Percentiles rank a stretch among this genome's conserved stretches.
phyloP scores from a whole-genome alignment of 2,113 vertebrate species.

The Cardinalis cardinalis region DNA sequence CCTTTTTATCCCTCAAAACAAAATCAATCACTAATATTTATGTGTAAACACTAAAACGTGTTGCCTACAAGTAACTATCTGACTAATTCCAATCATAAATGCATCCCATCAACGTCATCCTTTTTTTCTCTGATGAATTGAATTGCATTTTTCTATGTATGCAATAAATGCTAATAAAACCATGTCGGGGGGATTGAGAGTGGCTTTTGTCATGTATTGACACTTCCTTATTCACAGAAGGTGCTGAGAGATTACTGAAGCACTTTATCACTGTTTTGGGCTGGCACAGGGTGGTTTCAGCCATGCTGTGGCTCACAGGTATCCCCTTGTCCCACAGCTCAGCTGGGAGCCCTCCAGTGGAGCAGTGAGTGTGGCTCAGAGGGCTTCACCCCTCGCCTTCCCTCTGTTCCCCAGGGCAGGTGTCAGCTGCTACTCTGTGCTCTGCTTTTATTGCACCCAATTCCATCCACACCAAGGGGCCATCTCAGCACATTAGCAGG shows the following conservation, averaged over 20 bases:
- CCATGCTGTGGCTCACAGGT: neutral
- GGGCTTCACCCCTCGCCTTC: neutral
- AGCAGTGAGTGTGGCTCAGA: neutral
- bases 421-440: neutral
- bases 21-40: neutral
- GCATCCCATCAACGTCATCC: neutral
- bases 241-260: neutral
- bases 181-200: neutral
- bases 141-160: neutral
- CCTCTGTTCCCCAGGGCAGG: neutral
- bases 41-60: neutral
- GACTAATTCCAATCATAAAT: neutral
- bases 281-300: neutral
- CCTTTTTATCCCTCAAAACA: neutral
- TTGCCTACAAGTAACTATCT: neutral
- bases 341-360: neutral
- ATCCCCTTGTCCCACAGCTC: accelerated
- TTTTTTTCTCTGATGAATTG: neutral
- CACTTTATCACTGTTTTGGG: neutral
- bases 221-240: neutral
- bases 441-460: neutral
- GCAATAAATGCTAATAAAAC: neutral
- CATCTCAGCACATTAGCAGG: accelerated
- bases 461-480: accelerated
- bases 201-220: neutral